These are phyloP conservation scores for Crax fasciolata DNA, from an alignment of 2,797 vertebrate species.

Conservation along the genomic window DNA sequence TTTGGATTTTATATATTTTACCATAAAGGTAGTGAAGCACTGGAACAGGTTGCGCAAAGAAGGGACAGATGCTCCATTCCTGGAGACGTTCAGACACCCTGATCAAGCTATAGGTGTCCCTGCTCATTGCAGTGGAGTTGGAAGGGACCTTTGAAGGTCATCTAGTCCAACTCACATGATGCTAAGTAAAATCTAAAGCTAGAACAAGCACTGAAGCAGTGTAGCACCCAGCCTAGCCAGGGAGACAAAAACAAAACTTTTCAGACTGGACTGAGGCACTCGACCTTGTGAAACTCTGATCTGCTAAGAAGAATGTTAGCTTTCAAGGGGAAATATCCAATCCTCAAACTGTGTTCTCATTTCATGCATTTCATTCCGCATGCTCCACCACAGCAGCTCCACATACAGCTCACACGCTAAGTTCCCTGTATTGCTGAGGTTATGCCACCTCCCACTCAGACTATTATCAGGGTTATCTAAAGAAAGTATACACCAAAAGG, in stretches of 20 bases:
- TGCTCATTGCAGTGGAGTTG: too few species aligned
- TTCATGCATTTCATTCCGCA: neutral
- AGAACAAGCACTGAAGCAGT: neutral
- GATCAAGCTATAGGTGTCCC: too few species aligned
- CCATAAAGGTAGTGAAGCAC: too few species aligned
- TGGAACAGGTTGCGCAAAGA: too few species aligned
- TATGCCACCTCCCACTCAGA: neutral
- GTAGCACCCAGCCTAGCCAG: neutral
- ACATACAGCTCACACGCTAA: neutral
- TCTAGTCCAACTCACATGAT: too few species aligned
- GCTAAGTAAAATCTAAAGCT: neutral
- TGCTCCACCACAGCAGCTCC: neutral
- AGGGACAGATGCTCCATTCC: too few species aligned
- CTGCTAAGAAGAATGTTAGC: neutral
- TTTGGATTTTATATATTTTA: too few species aligned
- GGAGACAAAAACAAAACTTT: neutral
- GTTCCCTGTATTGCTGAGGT: neutral
- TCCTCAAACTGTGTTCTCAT: neutral
- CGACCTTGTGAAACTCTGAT: neutral
- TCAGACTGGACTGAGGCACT: neutral
- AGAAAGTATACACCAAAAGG: neutral
- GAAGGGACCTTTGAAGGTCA: too few species aligned
- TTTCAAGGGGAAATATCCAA: neutral
- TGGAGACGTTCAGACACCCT: too few species aligned
- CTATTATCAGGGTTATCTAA: neutral